Conservation (phyloP, 2,888 invertebrate genomes). For the Acanthoscelides obtectus region DNA sequence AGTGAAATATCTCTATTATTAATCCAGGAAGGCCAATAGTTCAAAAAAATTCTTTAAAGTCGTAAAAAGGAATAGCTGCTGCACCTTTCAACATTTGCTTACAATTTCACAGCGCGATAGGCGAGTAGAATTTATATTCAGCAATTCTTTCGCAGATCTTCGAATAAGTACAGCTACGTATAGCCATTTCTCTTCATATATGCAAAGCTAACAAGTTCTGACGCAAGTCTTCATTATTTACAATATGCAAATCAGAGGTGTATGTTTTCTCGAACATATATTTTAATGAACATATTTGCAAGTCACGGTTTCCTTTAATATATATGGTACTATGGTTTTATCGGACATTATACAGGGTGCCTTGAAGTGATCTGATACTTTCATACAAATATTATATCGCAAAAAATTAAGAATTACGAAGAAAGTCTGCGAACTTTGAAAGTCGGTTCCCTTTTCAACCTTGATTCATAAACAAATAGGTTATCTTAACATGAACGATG, state of each 20-base stretch:
- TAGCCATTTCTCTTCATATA: background rate
- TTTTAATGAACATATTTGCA: background rate
- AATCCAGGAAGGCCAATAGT: background rate
- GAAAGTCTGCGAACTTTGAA: too few species aligned
- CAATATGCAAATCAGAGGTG: background rate
- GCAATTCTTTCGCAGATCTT: background rate
- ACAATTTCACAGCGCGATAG: background rate
- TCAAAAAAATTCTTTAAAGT: background rate
- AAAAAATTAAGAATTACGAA: too few species aligned
- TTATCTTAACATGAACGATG: too few species aligned
- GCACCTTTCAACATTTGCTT: background rate
- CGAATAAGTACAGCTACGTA: background rate
- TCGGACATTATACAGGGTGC: background rate
- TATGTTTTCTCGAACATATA: background rate
- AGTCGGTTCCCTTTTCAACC: too few species aligned
- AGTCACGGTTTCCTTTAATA: background rate
- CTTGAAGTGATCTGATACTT: too few species aligned
- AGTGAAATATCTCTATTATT: background rate
- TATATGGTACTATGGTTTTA: background rate
- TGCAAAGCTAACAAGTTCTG: background rate
- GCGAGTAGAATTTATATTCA: background rate
- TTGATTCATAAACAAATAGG: too few species aligned
- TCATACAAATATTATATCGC: too few species aligned
- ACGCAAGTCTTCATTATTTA: background rate
- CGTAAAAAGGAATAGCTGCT: background rate